Evolutionary conservation across 2,113 vertebrate species (phyloP).

Genomic region (Budorcas taxicolor): DNA sequence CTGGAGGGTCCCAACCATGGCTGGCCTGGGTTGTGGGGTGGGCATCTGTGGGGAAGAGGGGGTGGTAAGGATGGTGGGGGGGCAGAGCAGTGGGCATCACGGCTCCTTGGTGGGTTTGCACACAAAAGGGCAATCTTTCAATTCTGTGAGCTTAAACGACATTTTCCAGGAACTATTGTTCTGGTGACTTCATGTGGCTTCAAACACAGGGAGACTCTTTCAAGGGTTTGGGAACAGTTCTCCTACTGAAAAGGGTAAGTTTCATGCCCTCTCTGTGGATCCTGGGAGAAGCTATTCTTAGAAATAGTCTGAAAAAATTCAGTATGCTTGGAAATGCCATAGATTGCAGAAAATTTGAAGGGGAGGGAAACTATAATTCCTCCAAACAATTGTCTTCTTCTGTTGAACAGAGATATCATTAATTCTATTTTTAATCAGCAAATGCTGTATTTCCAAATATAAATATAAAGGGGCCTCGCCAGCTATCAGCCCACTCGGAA

Average conservation of each 20-base stretch:
- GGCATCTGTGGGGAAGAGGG: not conserved
- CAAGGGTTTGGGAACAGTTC: not conserved
- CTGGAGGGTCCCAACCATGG: not conserved
- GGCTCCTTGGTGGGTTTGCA: not conserved
- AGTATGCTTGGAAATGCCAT: constrained; percentile 12
- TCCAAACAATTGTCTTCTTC: constrained; percentile 21
- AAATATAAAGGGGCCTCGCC: not conserved
- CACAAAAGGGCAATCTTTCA: not conserved
- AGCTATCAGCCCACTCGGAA: not conserved
- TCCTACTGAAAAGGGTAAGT: constrained; percentile 4
- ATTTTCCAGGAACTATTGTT: not conserved
- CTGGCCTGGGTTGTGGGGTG: accelerated
- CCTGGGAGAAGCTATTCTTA: constrained; percentile 51
- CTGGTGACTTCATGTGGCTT: not conserved
- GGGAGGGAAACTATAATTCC: constrained; percentile 9
- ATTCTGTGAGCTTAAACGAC: not conserved
- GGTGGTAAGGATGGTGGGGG: not conserved
- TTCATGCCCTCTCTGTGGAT: not conserved
- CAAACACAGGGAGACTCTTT: constrained; percentile 21
- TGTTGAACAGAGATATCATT: constrained; percentile 61
- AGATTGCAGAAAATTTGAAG: not conserved
- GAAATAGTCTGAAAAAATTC: constrained; percentile 34
- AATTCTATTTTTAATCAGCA: constrained; percentile 66
- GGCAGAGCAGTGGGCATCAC: accelerated
- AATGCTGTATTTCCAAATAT: constrained; percentile 47